Evolutionary conservation across 2,113 vertebrate genomes (phyloP).

Genomic region (Nestor notabilis): DNA sequence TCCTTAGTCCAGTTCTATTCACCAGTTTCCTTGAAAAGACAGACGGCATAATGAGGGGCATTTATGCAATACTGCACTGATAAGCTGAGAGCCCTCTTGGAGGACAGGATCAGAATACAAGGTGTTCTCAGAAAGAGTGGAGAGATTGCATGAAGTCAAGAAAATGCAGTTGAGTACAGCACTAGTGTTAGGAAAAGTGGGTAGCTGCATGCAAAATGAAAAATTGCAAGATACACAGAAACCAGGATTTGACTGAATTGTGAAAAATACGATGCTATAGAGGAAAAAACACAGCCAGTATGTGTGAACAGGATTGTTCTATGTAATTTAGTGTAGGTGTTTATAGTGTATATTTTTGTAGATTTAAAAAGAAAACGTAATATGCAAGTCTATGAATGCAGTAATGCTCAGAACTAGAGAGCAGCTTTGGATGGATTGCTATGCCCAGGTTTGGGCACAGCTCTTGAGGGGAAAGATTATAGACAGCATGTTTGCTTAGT

Average conservation of each 20-base stretch:
- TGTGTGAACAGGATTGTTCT: not conserved
- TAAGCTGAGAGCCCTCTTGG: not conserved
- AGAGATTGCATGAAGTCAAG: not conserved
- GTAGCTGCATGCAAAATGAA: not conserved
- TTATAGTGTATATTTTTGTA: not conserved
- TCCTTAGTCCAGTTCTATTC: not conserved
- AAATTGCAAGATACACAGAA: not conserved
- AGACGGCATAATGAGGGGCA: not conserved
- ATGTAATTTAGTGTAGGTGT: not conserved
- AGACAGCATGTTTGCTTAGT: not conserved
- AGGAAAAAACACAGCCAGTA: not conserved
- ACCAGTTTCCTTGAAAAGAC: not conserved
- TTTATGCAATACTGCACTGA: not conserved
- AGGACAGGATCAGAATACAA: not conserved
- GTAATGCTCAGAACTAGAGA: not conserved
- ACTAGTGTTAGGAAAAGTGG: not conserved
- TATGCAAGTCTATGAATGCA: not conserved
- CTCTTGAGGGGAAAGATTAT: not conserved
- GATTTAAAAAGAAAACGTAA: not conserved
- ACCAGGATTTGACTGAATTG: not conserved
- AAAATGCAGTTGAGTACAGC: not conserved
- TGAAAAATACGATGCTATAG: not conserved
- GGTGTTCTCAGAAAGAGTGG: not conserved
- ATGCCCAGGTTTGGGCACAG: not conserved
- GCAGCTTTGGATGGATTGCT: not conserved